phyloP scores from a whole-genome alignment of 2,113 vertebrate genomes.

The human (Homo sapiens) region DNA sequence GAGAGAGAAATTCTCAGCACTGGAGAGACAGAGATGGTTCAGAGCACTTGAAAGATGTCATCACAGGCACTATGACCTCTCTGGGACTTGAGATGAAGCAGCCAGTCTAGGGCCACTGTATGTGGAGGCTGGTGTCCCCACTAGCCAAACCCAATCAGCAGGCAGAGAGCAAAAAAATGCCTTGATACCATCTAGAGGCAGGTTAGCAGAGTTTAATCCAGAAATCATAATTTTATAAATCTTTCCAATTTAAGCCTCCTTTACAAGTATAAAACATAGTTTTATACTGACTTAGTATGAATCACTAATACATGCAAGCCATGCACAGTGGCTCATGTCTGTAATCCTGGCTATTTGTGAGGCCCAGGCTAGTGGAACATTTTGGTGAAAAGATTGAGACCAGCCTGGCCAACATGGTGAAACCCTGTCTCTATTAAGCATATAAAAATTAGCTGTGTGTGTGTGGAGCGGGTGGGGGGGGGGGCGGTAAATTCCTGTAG shows the following conservation, averaged over 20 bases:
- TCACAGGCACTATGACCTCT: background rate
- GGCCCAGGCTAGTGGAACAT: no score
- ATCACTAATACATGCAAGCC: no score
- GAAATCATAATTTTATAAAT: background rate
- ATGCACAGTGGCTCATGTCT: no score
- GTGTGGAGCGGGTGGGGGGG: no score
- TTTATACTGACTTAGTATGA: constrained; percentile 34
- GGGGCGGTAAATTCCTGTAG: no score
- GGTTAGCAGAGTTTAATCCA: background rate
- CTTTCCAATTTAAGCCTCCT: background rate
- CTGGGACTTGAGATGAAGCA: background rate
- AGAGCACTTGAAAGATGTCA: background rate
- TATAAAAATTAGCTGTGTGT: background rate
- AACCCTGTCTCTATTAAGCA: no score
- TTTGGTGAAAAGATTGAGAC: no score
- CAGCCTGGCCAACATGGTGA: no score
- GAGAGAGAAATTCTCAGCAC: background rate
- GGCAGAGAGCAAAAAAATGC: background rate
- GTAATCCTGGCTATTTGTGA: no score
- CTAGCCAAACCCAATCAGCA: no score
- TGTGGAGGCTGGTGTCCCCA: background rate
- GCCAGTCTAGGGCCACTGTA: background rate
- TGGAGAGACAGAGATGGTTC: background rate
- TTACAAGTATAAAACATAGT: background rate
- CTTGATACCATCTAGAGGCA: background rate